Conservation (phyloP, 2,888 invertebrate species). For the Microplitis deprimator region DNA sequence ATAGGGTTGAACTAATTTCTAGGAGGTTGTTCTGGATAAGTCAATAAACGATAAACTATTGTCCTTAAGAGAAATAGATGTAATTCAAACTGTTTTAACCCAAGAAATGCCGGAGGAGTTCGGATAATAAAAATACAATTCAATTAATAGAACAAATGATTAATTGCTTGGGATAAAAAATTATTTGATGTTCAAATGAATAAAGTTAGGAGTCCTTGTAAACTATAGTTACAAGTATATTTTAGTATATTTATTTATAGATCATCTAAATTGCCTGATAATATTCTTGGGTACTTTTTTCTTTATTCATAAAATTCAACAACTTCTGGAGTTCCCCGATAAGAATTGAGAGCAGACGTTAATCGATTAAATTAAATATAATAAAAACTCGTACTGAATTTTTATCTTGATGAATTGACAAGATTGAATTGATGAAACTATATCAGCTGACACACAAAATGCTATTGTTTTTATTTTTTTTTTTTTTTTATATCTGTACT, state of each 20-base stretch:
- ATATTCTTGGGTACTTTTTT: neutral
- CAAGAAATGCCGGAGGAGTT: neutral
- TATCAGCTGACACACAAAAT: neutral
- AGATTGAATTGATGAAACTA: constrained; percentile 2
- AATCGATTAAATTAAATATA: neutral
- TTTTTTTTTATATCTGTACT: constrained; percentile 8
- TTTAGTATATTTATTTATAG: neutral
- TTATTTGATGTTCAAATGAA: neutral
- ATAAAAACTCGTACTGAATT: neutral
- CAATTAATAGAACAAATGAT: neutral
- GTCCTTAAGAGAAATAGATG: neutral
- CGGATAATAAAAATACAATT: constrained; percentile 13
- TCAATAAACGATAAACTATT: neutral
- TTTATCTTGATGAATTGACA: constrained; percentile 17
- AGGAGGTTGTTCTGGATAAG: constrained; percentile 2
- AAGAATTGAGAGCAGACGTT: neutral
- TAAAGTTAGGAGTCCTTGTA: neutral
- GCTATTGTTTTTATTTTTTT: neutral
- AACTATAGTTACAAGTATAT: neutral
- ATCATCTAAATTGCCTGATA: constrained; percentile 4
- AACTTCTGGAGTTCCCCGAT: neutral
- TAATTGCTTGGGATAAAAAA: constrained; percentile 3
- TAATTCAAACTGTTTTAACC: neutral
- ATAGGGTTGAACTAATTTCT: neutral
- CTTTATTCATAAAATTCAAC: neutral